Evolutionary conservation across 2,888 invertebrate species (phyloP).

Genomic region (Uropetala carovei): DNA sequence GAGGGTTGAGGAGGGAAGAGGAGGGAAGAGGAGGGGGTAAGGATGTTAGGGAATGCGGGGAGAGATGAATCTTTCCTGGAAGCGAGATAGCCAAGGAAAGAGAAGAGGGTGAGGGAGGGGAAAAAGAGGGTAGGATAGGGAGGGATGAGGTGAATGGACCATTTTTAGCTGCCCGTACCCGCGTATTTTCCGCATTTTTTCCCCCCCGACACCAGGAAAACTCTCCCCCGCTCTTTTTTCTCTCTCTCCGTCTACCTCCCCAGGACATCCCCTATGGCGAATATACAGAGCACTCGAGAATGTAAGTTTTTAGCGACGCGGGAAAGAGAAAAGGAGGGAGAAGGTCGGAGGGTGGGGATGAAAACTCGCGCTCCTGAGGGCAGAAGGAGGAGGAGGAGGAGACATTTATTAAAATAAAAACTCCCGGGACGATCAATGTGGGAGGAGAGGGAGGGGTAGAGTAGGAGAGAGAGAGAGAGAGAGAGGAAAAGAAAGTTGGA

Average conservation of each 20-base stretch:
- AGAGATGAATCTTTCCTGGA: slow-evolving; percentile 9
- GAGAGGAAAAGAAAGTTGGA: neutral
- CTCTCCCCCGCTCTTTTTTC: neutral
- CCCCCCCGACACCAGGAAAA: slow-evolving; percentile 2
- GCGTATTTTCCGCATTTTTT: neutral
- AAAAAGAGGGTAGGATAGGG: neutral
- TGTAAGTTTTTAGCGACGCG: neutral
- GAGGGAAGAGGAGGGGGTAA: neutral
- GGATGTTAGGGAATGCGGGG: neutral
- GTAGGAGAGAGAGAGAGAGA: neutral
- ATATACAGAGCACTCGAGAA: slow-evolving; percentile 24
- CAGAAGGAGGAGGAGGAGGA: neutral
- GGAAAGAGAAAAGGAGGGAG: neutral
- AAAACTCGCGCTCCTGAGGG: neutral
- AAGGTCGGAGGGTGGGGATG: neutral
- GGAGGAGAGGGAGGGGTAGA: neutral
- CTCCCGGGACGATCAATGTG: neutral
- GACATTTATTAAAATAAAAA: neutral
- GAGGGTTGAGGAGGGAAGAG: neutral
- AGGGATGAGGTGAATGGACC: slow-evolving; percentile 7
- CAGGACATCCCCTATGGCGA: neutral
- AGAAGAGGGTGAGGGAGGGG: too few relatives aligned
- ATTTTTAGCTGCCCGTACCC: slow-evolving; percentile 7
- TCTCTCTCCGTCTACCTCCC: neutral
- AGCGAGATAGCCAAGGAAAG: neutral